These are phyloP conservation scores for Phenacoccus solenopsis DNA, from an alignment of 1,140 invertebrate species.

Conservation along the genomic window DNA sequence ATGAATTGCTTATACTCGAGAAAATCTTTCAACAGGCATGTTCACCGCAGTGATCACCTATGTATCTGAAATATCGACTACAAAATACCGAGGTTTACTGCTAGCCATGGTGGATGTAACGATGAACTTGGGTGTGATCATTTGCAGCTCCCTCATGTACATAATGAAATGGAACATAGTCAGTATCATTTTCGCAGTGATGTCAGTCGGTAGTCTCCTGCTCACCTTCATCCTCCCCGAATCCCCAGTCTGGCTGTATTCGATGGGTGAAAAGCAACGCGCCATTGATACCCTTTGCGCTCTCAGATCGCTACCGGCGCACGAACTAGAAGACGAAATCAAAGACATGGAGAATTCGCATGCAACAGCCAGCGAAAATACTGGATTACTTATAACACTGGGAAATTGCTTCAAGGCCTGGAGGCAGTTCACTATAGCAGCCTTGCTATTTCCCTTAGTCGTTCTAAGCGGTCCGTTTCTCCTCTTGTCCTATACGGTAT, in stretches of 20 bases:
- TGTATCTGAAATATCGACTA: constrained; percentile 13
- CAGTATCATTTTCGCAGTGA: constrained; percentile 41
- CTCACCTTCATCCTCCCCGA: constrained; percentile 33
- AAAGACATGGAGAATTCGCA: too few species aligned
- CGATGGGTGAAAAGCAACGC: constrained; percentile 25
- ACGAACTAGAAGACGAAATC: too few species aligned
- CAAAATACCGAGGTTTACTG: not conserved
- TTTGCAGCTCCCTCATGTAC: constrained; percentile 47
- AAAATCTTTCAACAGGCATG: not conserved
- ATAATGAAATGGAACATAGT: constrained; percentile 43
- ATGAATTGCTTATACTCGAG: not conserved
- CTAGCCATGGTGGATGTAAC: not conserved
- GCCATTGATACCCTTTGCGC: constrained; percentile 23
- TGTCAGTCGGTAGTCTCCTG: constrained; percentile 30
- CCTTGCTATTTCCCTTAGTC: too few species aligned
- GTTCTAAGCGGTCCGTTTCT: too few species aligned
- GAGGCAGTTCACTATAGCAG: too few species aligned
- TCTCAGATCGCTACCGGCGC: too few species aligned
- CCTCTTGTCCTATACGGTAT: too few species aligned
- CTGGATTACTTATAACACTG: too few species aligned
- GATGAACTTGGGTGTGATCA: constrained; percentile 24
- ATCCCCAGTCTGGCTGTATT: constrained; percentile 40
- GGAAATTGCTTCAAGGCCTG: too few species aligned
- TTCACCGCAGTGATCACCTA: constrained; percentile 1
- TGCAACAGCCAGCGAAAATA: too few species aligned